Evolutionary conservation across 2,113 vertebrate genomes (phyloP), one percentile per base, ranked within the genome.

Genomic region (Cyphomyrus plagiostoma): DNA sequence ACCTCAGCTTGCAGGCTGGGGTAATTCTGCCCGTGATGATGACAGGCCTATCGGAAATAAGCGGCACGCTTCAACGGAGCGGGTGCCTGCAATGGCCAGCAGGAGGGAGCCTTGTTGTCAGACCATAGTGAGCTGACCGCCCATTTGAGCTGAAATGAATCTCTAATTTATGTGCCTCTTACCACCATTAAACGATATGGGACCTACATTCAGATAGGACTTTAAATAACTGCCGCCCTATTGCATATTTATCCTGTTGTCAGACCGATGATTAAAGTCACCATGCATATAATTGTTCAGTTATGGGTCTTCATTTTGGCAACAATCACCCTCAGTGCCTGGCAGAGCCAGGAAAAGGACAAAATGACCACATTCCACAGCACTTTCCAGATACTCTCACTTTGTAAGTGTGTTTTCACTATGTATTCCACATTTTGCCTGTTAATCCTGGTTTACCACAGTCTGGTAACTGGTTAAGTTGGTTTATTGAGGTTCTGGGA

Each of bases 1-100:
- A 39, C 84, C 53, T 11, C 83, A 66, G 56, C 56, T 30, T 45
- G 83, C 39, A 48, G 83, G 77, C 58, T 89, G 80, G 88, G 89
- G 86, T 90, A 56, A 88, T 15, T 62, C 86, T 52, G 3, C 15
- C 39, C 19, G 39, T 87, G 74, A 49, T 89, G 88, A 89, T 83
- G 58, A 82, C 80, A 77, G 58, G 39, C 77, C 83, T 35, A 7
- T 84, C 13, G 15, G n/a, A 21, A 48, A 66, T 66, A 74, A 91
- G 88, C 42, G 15, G 53, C 88, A 15, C 45, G 58, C 15, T 74
- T 35, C 7, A 84, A 21, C 70, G 13, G 90, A 70, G 82, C 45
- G 70, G 84, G 50, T 42, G 77, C 86, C 84, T 53, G 62, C 88
- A 35, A 91, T 46, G 58, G 30, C 45, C 87, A 88, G 87, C 15